These are phyloP conservation scores for Leucoma salicis DNA, from an alignment of 2,888 invertebrate genomes.

Conservation along the genomic window DNA sequence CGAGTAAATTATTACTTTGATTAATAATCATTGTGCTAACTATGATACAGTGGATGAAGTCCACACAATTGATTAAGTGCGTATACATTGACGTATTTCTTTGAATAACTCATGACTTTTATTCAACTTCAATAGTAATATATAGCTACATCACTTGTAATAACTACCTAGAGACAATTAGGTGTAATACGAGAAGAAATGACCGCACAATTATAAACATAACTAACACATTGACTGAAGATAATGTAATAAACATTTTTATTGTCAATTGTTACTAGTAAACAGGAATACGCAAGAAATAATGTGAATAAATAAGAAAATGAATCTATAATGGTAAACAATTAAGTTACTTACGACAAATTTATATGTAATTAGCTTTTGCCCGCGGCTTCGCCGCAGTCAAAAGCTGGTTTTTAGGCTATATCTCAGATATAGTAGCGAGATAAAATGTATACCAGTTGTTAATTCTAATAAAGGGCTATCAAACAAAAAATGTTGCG, in stretches of 20 bases:
- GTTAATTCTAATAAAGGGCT: too few species aligned
- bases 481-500: too few species aligned
- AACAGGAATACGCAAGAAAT: background rate
- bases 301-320: background rate
- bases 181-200: slow-evolving; percentile 37
- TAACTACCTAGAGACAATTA: background rate
- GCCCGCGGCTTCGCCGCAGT: too few species aligned
- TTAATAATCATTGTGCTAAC: slow-evolving; percentile 28
- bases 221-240: slow-evolving; percentile 35
- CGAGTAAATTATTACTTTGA: slow-evolving; percentile 41
- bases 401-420: too few species aligned
- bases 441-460: too few species aligned
- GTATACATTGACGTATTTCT: slow-evolving; percentile 31
- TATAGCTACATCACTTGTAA: slow-evolving; percentile 19
- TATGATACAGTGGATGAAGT: slow-evolving; percentile 36
- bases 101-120: background rate
- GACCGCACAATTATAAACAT: slow-evolving; percentile 51
- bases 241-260: slow-evolving; percentile 37
- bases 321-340: too few species aligned
- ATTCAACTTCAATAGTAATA: slow-evolving; percentile 16
- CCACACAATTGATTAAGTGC: slow-evolving; percentile 30
- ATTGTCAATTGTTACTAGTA: slow-evolving; percentile 17
- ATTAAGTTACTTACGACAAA: too few species aligned
- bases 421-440: too few species aligned
- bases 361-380: too few species aligned